Percentiles rank a stretch among this genome's conserved stretches.
These are phyloP conservation scores for Drosophila mimica DNA, from an alignment of 2,888 invertebrate species.

Conservation along the genomic window DNA sequence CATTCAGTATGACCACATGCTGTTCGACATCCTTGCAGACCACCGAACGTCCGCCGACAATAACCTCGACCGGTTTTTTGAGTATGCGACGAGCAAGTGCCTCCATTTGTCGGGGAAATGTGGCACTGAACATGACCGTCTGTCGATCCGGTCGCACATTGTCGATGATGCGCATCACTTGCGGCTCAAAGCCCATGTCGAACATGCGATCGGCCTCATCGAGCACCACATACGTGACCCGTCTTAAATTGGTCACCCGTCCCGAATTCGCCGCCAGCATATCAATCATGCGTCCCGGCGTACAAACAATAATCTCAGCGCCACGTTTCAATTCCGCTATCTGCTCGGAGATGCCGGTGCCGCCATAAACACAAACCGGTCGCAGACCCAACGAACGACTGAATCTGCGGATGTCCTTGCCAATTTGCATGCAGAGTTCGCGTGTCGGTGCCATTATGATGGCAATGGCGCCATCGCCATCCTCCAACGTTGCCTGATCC, in stretches of 20 bases:
- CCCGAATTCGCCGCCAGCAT: conserved; percentile 99
- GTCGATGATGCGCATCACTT: conserved; percentile 96
- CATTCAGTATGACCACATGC: conserved; percentile 96
- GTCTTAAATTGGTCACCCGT: conserved; percentile 97
- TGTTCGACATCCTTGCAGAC: conserved; percentile 99
- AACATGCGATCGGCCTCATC: conserved; percentile 99
- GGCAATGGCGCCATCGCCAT: conserved; percentile 98
- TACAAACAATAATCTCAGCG: conserved; percentile 99
- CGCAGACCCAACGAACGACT: conserved; percentile 93
- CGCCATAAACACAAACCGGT: conserved; percentile 99
- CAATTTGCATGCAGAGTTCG: conserved; percentile 99
- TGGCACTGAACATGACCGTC: conserved; percentile 99
- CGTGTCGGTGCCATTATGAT: conserved; percentile 99
- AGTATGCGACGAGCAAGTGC: conserved; percentile 97
- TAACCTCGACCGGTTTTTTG: conserved; percentile 97
- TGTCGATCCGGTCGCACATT: conserved; percentile 98
- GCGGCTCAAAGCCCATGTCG: conserved; percentile 98
- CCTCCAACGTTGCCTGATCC: conserved; percentile 96
- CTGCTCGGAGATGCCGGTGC: conserved; percentile 96
- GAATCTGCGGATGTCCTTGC: conserved; percentile 97
- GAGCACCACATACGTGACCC: conserved; percentile 98
- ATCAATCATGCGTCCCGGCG: conserved; percentile 99
- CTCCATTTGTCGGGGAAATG: conserved; percentile 99
- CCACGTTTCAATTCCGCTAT: conserved; percentile 98
- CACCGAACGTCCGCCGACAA: conserved; percentile 97